phyloP scores from a whole-genome alignment of 2,113 vertebrate species.

The Tricholaema leucomelas region DNA sequence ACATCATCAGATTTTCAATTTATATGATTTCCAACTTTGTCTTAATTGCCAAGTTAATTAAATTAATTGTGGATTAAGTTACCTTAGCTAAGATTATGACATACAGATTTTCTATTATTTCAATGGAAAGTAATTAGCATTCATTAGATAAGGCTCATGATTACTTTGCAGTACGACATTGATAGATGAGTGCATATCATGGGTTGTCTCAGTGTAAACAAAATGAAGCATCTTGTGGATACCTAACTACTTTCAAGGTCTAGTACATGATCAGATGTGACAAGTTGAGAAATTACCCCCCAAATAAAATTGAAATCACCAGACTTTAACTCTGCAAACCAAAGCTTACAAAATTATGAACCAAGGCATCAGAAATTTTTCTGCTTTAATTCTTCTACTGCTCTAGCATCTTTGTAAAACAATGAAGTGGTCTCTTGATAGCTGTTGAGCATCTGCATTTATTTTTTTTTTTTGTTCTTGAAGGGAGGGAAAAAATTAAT shows the following conservation, averaged over 20 bases:
- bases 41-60: slow-evolving; percentile 55
- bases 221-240: not conserved
- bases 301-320: no score
- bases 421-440: not conserved
- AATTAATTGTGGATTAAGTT: slow-evolving; percentile 58
- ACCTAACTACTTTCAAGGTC: not conserved
- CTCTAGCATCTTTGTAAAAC: not conserved
- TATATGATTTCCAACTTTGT: slow-evolving; percentile 25
- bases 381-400: not conserved
- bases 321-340: not conserved
- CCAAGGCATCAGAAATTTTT: not conserved
- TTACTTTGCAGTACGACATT: not conserved
- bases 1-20: not conserved
- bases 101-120: slow-evolving; percentile 26
- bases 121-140: slow-evolving; percentile 11
- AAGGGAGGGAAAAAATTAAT: accelerated
- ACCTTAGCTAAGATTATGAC: not conserved
- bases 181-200: not conserved
- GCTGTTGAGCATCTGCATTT: not conserved
- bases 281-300: no score
- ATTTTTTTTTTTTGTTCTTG: not conserved
- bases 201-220: not conserved
- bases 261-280: not conserved
- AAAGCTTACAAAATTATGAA: not conserved
- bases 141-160: slow-evolving; percentile 34